These are phyloP conservation scores for Neosilurus mollespiculum DNA, from an alignment of 2,797 vertebrate genomes.

Conservation along the genomic window DNA sequence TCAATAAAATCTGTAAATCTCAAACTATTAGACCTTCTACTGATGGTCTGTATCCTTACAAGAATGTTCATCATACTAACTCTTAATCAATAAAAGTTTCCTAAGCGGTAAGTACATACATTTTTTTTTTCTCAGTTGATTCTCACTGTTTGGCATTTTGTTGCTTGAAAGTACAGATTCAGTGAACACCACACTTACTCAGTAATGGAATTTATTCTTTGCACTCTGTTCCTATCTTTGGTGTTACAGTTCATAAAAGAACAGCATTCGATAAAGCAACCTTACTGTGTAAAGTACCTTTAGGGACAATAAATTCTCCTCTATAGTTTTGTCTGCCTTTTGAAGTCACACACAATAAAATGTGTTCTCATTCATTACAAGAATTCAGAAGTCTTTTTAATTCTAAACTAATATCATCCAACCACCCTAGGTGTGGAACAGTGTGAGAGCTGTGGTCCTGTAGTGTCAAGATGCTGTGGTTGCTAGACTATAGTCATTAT, in stretches of 20 bases:
- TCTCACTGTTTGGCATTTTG: not conserved
- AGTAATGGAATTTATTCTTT: not conserved
- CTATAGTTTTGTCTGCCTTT: not conserved
- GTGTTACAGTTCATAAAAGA: not conserved
- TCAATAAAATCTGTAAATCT: not conserved
- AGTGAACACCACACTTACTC: not conserved
- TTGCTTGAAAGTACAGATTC: not conserved
- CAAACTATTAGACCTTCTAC: not conserved
- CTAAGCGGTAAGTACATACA: not conserved
- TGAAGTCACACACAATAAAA: not conserved
- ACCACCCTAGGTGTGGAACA: not conserved
- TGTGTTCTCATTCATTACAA: not conserved
- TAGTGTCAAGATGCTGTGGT: not conserved
- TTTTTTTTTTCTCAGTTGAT: too few relatives aligned
- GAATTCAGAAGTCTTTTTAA: not conserved
- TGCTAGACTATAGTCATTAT: not conserved
- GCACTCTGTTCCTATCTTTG: not conserved
- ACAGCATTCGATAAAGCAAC: not conserved
- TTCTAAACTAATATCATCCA: conserved; percentile 1
- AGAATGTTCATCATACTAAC: not conserved
- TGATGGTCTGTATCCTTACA: not conserved
- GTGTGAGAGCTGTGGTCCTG: not conserved
- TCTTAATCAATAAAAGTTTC: not conserved
- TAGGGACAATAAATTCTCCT: not conserved
- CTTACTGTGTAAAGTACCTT: not conserved